A percentile compares a stretch with the other conserved stretches of the same genome.
These are phyloP conservation scores for Tromatobia lineatoria DNA, from an alignment of 2,888 invertebrate genomes.

Conservation along the genomic window DNA sequence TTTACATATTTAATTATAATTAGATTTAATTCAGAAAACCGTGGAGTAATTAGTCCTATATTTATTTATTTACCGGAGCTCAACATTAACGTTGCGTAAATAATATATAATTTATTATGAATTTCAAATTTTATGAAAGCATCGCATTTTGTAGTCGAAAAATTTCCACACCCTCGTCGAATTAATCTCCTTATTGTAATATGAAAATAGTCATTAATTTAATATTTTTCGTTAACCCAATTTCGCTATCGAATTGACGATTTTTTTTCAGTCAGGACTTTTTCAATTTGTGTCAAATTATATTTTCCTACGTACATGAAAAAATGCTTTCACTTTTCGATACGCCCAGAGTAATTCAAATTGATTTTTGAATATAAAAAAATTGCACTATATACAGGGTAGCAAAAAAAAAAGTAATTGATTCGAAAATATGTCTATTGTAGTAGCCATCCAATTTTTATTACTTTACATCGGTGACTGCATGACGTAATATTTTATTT, in stretches of 20 bases:
- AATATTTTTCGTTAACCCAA: too few relatives aligned
- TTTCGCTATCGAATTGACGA: too few relatives aligned
- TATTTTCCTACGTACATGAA: background rate
- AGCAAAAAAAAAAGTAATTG: too few relatives aligned
- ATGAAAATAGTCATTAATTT: too few relatives aligned
- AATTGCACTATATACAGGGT: background rate
- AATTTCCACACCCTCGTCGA: too few relatives aligned
- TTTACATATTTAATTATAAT: slow-evolving; percentile 18
- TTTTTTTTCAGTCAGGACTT: background rate
- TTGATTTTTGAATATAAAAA: background rate
- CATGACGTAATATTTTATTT: background rate
- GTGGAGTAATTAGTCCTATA: background rate
- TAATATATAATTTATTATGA: background rate
- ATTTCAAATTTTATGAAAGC: background rate
- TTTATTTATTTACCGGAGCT: background rate
- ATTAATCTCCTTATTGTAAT: too few relatives aligned
- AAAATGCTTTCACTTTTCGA: background rate
- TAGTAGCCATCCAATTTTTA: background rate
- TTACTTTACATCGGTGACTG: background rate
- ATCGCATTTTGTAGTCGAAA: too few relatives aligned
- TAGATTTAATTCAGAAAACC: background rate
- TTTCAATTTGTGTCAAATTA: background rate
- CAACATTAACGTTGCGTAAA: background rate
- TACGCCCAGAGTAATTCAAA: background rate
- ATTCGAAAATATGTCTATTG: background rate